Base-by-base conservation (phyloP, 2,888 invertebrate species). In the Kryphioiulus occultus region DNA sequence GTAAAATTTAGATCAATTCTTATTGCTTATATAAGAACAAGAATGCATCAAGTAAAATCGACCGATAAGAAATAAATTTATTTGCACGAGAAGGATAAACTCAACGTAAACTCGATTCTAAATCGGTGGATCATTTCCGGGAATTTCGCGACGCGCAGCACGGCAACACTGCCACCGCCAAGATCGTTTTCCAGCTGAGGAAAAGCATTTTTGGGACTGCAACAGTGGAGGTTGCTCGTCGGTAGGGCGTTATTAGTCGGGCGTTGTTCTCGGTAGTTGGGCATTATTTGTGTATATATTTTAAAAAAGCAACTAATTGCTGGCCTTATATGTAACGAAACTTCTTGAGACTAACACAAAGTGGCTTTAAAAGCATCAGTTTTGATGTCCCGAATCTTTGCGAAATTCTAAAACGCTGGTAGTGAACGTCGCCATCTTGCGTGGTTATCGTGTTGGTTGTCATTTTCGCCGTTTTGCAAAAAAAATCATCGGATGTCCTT, bases 101-200 rank as follows among this genome's bases (percentile, higher is more conserved):
- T 35, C 35, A 35, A 35, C 7, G 12, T 7, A 47, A 47, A 47
- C 3, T 0, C 15, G 19, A 47, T 9, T 47, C 3, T 47, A 47
- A 17, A 17, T 47, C 12, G 3, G 47, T 19, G 3, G 1, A 17
- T 47, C 12, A 15, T 47, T 15, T 3, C 12, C 3, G 12, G 47
- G 47, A 47, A 17, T 47, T 3, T 47, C 19, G 3, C 12, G 47
- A 47, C 47, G 12, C 0, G 47, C 47, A 0, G 47, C 12, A 19
- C 17, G 47, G 47, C 47, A 47, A 47, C 47, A 47, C 47, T 47
- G 47, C 87, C 87, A 87, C 87, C 87, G 87, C 87, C 87, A 87
- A 87, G 87, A 87, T 87, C 87, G 85, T 87, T 87, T 87, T 87
- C 78, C 35, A 87, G 30, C 83, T 78, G 82, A 32, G 42, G 87